Evolutionary conservation across 2,888 invertebrate species (phyloP).

Genomic region (Yponomeuta malinellus): DNA sequence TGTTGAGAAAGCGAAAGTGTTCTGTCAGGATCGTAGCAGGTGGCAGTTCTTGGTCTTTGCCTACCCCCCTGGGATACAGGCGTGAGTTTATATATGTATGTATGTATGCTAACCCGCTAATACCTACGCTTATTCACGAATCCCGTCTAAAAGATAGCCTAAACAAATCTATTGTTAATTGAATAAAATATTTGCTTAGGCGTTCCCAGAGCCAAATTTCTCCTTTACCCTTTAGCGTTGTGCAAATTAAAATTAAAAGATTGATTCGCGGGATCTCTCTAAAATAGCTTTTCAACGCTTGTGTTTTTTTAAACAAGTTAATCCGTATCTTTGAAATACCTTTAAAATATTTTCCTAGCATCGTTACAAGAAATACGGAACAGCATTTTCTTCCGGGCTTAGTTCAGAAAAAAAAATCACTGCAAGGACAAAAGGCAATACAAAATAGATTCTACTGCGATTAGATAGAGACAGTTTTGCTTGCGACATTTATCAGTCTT

Average conservation of each 20-base stretch:
- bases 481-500: neutral
- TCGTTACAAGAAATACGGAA: neutral
- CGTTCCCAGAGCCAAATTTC: slow-evolving; percentile 16
- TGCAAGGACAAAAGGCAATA: neutral
- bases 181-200: slow-evolving; percentile 30
- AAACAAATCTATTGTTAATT: slow-evolving; percentile 26
- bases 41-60: no score
- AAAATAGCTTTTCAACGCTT: neutral
- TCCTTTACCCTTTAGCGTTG: slow-evolving; percentile 14
- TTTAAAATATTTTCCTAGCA: neutral
- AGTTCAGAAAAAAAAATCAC: neutral
- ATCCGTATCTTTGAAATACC: neutral
- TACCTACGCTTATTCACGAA: neutral
- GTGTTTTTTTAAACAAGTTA: neutral
- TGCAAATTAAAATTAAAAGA: neutral
- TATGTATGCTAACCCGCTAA: no score
- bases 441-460: neutral
- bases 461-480: neutral
- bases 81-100: no score
- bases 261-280: neutral
- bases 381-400: neutral
- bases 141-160: neutral
- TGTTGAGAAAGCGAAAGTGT: no score
- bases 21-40: no score
- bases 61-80: no score